Base-by-base conservation (phyloP, 2,797 vertebrate genomes). In the Lacerta bilineata region DNA sequence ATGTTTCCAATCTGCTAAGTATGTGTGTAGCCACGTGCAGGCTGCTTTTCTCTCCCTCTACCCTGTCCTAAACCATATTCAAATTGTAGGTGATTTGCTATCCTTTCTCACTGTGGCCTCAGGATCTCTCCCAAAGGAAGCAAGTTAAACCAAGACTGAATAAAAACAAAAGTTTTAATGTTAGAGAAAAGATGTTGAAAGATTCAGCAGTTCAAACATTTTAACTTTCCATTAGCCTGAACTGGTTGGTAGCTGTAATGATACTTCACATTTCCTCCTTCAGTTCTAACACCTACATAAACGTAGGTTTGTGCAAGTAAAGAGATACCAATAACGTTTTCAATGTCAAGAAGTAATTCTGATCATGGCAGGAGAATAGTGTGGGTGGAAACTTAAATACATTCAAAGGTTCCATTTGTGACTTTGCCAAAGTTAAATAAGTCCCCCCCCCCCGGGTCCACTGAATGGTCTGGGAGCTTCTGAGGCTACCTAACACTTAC, bases 311-410 rank as follows among this genome's bases (percentile, higher is more conserved):
- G 17, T 71, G 27, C 33, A 84, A 86, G 50, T 15, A 87, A 20
- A 89, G 2, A 69, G 84, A 46, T n/a, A 11, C 33, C 78, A 78
- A 15, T 76, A 80, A 20, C 29, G 2, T 91, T 90, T n/a, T 66
- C 39, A 69, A 18, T n/a, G 50, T 86, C 39, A 77, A 79, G 33
- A 82, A 59, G 3, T 68, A 27, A 69, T 74, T 79, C 80, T 89
- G 71, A 85, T 29, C 29, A 55, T 88, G 83, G 36, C 74, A 78
- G 33, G 20, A 77, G n/a, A 88, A 92, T 46, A 66, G 23, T 71
- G 88, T 20, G 20, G 36, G 11, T 85, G 33, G 66, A 88, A 78
- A 91, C 84, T 59, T 87, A n/a, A 81, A 66, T 41, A 11, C 2
- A 18, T 82, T 74, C 8, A 71, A 84, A 4, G 2, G 88, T 29